phyloP scores from a whole-genome alignment of 2,113 vertebrate species.

The Neomonachus schauinslandi region DNA sequence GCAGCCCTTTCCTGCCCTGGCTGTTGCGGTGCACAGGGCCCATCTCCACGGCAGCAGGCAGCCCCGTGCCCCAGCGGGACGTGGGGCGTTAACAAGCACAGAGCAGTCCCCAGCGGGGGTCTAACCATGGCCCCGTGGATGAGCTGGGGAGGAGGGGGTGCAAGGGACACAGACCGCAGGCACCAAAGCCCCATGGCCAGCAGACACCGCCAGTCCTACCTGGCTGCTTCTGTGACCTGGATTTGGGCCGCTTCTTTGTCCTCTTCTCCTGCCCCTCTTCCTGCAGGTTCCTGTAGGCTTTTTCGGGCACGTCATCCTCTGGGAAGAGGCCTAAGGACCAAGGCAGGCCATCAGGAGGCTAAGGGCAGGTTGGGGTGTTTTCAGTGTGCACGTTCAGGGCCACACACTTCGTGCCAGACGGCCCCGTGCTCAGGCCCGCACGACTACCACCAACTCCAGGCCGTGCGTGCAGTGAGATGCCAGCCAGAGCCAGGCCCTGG shows the following conservation, averaged over 20 bases:
- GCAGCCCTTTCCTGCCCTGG: background rate
- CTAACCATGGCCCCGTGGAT: background rate
- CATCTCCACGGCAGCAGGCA: background rate
- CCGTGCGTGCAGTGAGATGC: accelerated
- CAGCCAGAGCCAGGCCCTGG: background rate
- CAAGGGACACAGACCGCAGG: background rate
- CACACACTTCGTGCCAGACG: too few species aligned
- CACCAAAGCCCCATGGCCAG: accelerated
- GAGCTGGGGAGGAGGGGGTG: background rate
- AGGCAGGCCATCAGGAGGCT: background rate
- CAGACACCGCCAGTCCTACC: conserved; percentile 38
- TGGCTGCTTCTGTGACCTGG: conserved; percentile 12
- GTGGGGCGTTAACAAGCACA: background rate
- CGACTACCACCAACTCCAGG: background rate
- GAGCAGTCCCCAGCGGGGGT: background rate
- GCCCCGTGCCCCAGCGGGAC: background rate
- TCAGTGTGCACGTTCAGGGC: accelerated
- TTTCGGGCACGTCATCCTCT: conserved; percentile 87
- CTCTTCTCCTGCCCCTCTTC: conserved; percentile 86
- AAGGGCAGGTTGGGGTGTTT: background rate
- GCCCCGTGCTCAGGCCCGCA: too few species aligned
- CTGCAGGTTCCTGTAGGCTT: conserved; percentile 80
- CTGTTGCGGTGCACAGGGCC: background rate
- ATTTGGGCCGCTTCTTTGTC: conserved; percentile 56
- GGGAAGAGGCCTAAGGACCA: conserved; percentile 90